phyloP scores from a whole-genome alignment of 2,797 vertebrate species.

The Cynopterus sphinx region DNA sequence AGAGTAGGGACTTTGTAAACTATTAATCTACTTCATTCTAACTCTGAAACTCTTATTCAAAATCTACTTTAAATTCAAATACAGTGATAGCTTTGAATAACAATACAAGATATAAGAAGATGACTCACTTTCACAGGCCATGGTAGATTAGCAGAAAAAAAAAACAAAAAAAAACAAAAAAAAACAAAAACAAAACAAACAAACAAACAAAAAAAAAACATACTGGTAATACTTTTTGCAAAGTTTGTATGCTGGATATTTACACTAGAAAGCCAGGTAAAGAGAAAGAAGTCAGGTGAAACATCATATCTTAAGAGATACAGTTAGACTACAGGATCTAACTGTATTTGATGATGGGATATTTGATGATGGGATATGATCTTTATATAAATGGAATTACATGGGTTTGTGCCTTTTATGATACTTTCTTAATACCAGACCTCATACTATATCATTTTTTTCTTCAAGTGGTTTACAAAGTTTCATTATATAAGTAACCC shows the following conservation, averaged over 20 bases:
- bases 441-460: slow-evolving; percentile 38
- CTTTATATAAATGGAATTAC: neutral
- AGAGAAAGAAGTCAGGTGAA: neutral
- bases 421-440: neutral
- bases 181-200: too few relatives aligned
- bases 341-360: neutral
- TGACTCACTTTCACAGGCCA: neutral
- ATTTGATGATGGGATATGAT: neutral
- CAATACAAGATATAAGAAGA: neutral
- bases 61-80: neutral
- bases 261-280: neutral
- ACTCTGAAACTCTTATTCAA: neutral
- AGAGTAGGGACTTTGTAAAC: neutral
- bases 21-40: neutral
- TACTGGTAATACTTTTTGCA: neutral
- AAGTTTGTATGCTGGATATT: accelerated
- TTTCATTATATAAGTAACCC: neutral
- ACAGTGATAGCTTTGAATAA: neutral
- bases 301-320: neutral
- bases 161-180: too few relatives aligned
- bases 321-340: neutral
- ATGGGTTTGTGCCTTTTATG: neutral
- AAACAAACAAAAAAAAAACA: neutral
- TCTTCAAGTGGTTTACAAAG: neutral
- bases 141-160: neutral